A percentile compares a stretch with the other conserved stretches of the same genome.
Conservation (phyloP, 2,797 vertebrate genomes). For the Nannoperca obscura region DNA sequence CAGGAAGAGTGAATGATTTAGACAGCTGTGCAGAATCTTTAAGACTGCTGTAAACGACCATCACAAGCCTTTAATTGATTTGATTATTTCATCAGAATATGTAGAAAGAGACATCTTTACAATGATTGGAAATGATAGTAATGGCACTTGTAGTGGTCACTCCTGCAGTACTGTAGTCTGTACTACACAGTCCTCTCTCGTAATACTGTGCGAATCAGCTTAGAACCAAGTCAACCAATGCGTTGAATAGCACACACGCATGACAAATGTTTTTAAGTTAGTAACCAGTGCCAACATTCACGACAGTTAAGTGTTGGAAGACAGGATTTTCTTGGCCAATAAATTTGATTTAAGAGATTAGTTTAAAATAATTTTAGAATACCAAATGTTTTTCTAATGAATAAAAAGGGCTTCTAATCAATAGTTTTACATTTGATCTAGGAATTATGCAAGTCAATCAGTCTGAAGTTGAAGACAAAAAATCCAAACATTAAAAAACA, state of each 20-base stretch:
- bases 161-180: background rate
- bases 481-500: background rate
- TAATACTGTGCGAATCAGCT: background rate
- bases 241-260: conserved; percentile 20
- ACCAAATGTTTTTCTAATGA: conserved; percentile 31
- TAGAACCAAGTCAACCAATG: background rate
- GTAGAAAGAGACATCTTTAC: conserved; percentile 57
- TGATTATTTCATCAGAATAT: conserved; percentile 50
- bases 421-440: conserved; percentile 17
- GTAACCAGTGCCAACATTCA: conserved; percentile 33
- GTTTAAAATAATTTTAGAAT: conserved; percentile 35
- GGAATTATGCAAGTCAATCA: conserved; percentile 30
- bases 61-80: conserved; percentile 55
- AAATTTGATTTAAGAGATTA: conserved; percentile 20
- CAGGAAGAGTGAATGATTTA: conserved; percentile 44
- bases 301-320: conserved; percentile 45
- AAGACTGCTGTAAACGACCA: conserved; percentile 28
- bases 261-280: conserved; percentile 23
- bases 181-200: conserved; percentile 4
- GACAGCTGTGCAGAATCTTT: conserved; percentile 49
- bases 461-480: conserved; percentile 25
- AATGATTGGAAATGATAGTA: conserved; percentile 36
- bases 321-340: conserved; percentile 42
- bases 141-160: conserved; percentile 49
- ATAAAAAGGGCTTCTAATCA: conserved; percentile 35